Conservation (phyloP, 2,888 invertebrate genomes). For the Tanytarsus gracilentus region DNA sequence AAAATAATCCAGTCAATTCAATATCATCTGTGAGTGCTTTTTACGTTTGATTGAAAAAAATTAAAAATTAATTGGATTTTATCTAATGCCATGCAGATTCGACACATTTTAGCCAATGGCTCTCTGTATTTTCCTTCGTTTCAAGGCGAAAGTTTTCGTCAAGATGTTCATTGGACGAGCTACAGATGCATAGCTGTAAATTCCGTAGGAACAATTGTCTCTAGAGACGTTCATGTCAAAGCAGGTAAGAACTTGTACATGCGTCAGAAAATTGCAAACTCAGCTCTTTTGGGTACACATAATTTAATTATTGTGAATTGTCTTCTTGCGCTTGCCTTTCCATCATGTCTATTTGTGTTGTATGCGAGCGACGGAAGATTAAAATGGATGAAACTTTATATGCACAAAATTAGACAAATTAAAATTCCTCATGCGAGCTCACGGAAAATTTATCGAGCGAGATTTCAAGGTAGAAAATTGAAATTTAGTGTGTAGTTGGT, state of each 20-base stretch:
- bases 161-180: constrained; percentile 50
- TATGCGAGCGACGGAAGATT: no score
- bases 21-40: constrained; percentile 42
- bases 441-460: no score
- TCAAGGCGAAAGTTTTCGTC: constrained; percentile 49
- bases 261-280: neutral
- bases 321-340: neutral
- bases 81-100: constrained; percentile 39
- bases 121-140: constrained; percentile 49
- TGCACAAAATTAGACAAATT: no score
- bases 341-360: neutral
- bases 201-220: constrained; percentile 47
- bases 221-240: constrained; percentile 47
- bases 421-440: no score
- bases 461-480: no score
- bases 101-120: constrained; percentile 48
- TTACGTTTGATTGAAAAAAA: neutral
- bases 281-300: constrained; percentile 16
- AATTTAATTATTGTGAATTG: neutral
- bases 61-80: neutral
- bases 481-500: no score
- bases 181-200: constrained; percentile 48
- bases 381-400: no score
- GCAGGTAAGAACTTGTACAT: constrained; percentile 42
- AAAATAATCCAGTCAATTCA: constrained; percentile 46